phyloP scores from a whole-genome alignment of 1,140 invertebrate genomes.

The Mactra quadrangularis region DNA sequence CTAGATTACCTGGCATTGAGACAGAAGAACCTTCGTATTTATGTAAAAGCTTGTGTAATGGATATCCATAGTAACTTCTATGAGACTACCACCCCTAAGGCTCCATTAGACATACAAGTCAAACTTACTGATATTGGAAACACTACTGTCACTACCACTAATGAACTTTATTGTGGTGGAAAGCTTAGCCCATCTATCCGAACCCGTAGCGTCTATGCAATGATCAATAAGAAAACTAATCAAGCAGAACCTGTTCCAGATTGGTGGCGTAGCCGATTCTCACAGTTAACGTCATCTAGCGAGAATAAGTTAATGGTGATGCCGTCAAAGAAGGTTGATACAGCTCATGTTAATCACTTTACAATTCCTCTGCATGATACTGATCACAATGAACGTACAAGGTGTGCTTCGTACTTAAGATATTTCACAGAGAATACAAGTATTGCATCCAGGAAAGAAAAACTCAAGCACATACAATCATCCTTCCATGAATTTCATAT shows the following conservation, averaged over 20 bases:
- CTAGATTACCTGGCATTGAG: conserved; percentile 65
- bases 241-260: conserved; percentile 62
- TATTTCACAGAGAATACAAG: conserved; percentile 74
- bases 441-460: conserved; percentile 68
- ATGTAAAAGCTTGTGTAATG: conserved; percentile 68
- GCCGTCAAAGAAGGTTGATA: conserved; percentile 30
- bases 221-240: conserved; percentile 60
- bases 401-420: conserved; percentile 72
- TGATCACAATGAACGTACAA: conserved; percentile 66
- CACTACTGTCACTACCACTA: conserved; percentile 67
- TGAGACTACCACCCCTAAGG: conserved; percentile 72
- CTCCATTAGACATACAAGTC: conserved; percentile 66
- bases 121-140: conserved; percentile 67
- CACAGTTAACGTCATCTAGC: conserved; percentile 14
- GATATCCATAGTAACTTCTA: conserved; percentile 73
- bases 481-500: conserved; percentile 73
- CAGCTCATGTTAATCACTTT: conserved; percentile 63
- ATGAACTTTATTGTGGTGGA: conserved; percentile 69
- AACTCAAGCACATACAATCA: conserved; percentile 64
- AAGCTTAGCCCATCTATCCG: conserved; percentile 67
- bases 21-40: conserved; percentile 63
- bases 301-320: conserved; percentile 34
- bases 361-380: conserved; percentile 70
- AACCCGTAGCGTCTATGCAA: conserved; percentile 66
- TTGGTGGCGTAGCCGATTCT: conserved; percentile 71